A percentile compares a stretch with the other conserved stretches of the same genome.
Conservation (phyloP, 1,140 invertebrate species). For the Musca domestica region DNA sequence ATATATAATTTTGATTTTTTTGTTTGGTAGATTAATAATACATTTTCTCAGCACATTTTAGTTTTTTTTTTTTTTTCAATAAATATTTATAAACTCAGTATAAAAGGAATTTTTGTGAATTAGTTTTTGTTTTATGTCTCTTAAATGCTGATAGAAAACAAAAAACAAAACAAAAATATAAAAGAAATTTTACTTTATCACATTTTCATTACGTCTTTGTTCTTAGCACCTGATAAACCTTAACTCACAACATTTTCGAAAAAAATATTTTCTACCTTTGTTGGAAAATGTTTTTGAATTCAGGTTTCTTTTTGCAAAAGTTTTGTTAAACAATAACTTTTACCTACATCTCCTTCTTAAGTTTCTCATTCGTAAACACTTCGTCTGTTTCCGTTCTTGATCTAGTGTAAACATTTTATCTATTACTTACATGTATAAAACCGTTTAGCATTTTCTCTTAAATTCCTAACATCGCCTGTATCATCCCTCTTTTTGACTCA, state of each 20-base stretch:
- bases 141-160: not conserved
- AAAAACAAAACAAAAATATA: constrained; percentile 10
- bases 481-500: not conserved
- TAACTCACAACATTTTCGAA: not conserved
- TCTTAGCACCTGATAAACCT: constrained; percentile 44
- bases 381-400: not conserved
- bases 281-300: constrained; percentile 1
- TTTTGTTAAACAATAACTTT: not conserved
- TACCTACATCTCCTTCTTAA: not conserved
- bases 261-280: not conserved
- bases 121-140: not conserved
- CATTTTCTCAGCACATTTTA: constrained; percentile 16
- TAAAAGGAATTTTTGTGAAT: not conserved
- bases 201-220: constrained; percentile 54
- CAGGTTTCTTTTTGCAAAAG: not conserved
- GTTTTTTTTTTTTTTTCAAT: constrained; percentile 21
- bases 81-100: not conserved
- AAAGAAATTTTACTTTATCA: constrained; percentile 43
- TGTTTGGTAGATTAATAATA: constrained; percentile 17
- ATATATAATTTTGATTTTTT: constrained; percentile 24
- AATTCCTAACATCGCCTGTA: not conserved
- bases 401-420: not conserved
- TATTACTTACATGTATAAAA: constrained; percentile 14
- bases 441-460: not conserved
- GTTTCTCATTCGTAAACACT: not conserved